Base-by-base conservation (phyloP, 92 coral and sea anemone genomes). In the Desmophyllum pertusum region DNA sequence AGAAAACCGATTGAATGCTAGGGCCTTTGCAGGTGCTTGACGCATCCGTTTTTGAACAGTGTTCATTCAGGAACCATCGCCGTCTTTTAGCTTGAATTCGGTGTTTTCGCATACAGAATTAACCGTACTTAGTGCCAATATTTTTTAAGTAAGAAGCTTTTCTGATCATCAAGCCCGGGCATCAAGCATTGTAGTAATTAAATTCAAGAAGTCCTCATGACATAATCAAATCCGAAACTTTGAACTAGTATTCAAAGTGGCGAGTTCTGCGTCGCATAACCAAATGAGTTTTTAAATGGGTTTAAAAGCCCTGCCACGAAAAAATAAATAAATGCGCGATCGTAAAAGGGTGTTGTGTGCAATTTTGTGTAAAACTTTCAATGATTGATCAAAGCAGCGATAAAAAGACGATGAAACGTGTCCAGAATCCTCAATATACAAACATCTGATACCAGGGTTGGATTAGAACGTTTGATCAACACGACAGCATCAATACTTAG, bases 401-500 rank as follows among this genome's bases (percentile, higher is more conserved):
- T 66, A 7, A 35, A 35, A 57, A 36, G 27, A 9, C 3, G 18
- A 10, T 10, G 35, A 48, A 40, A 45, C 38, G 62, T 25, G 19
- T 48, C 31, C 5, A 73, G 42, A 73, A 73, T 30, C 62, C 7
- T 19, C 39, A 73, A 73, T 70, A n/a, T 27, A 51, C 35, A 59
- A 78, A 62, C 83, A 15, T 46, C 21, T 6, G 18, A 1, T 21
- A 75, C 27, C 8, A 5, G 15, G 15, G 38, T 18, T 27, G 4
- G 42, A 64, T 78, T 14, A 30, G 72, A 41, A 63, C 73, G 61
- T 42, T 25, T 65, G 83, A 64, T 78, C 73, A 78, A 13, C 68
- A 53, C 38, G 8, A 36, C n/a, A 14, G 55, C n/a, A 55, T 29
- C 40, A 45, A 29, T 6, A 35, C 30, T 55, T n/a, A 33, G 21